Evolutionary conservation across 2,113 vertebrate genomes (phyloP), one percentile per base, ranked within the genome.

Genomic region (Tachycineta bicolor): DNA sequence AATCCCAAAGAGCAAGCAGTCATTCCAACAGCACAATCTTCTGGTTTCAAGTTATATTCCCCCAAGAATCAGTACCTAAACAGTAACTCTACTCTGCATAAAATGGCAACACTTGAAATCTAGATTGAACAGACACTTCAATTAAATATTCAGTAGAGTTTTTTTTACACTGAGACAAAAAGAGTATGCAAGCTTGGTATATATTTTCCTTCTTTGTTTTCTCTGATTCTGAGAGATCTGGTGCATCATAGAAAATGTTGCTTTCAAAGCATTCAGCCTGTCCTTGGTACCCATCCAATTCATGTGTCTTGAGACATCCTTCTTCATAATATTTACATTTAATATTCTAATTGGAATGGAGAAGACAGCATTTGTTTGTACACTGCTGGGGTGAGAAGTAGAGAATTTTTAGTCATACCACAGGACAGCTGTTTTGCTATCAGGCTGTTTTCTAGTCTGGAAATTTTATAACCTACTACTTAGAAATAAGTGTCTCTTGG

Each of bases 271-370:
- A 41, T 91, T 94, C 58, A 33, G 43, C 13, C 34, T 86, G 63
- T 46, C 41, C 24, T 68, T 92, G 60, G 55, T 95, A 81, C 44
- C n/a, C 37, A 74, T 88, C 68, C 83, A 92, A 15, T 81, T 41
- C 90, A 44, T 83, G 43, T 83, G 29, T 83, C 55, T 83, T 11
- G 3, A 90, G 63, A 85, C 33, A 81, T 80, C 47, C 55, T 77
- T 83, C 88, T 83, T 88, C 55, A 86, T 71, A 90, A 90, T 75
- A 77, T 94, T 95, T 93, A 86, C n/a, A 67, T 92, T 86, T 94
- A 68, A 81, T 94, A 91, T 64, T 90, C 75, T 86, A 33, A 83
- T 87, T 83, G 76, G 75, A 96, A 71, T 60, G 64, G 71, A 78
- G 85, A 90, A 83, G 73, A 59, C 20, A 34, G n/a, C 56, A 52